Conservation (phyloP, 1,140 invertebrate species). For the Polyergus mexicanus region DNA sequence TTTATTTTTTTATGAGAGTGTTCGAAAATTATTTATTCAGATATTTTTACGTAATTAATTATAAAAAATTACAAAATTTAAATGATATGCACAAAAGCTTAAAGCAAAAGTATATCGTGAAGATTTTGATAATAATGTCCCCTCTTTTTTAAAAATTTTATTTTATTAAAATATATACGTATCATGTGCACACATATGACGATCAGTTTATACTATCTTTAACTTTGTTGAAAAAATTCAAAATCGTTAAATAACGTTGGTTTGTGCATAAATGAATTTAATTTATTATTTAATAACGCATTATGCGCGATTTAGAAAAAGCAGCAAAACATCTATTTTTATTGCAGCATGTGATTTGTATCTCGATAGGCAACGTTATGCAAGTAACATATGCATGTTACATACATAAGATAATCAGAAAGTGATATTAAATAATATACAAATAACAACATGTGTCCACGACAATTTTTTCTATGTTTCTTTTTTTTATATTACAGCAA, state of each 20-base stretch:
- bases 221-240: neutral
- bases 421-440: conserved; percentile 25
- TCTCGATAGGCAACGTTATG: neutral
- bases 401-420: conserved; percentile 17
- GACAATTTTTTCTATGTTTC: conserved; percentile 5
- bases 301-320: neutral
- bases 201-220: conserved; percentile 2
- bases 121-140: neutral
- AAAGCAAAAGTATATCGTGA: conserved; percentile 5
- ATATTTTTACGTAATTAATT: neutral
- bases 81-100: neutral
- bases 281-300: conserved; percentile 10
- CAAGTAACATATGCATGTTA: neutral
- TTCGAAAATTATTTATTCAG: conserved; percentile 17
- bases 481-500: conserved; percentile 31
- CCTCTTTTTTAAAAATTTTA: neutral
- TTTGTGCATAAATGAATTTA: neutral
- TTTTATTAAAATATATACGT: neutral
- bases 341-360: neutral
- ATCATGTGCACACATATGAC: neutral
- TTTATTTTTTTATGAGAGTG: neutral
- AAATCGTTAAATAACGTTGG: neutral
- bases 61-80: neutral
- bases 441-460: conserved; percentile 26
- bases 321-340: neutral